Evolutionary conservation across 2,888 invertebrate genomes (phyloP).

Genomic region (Parthenolecanium corni): DNA sequence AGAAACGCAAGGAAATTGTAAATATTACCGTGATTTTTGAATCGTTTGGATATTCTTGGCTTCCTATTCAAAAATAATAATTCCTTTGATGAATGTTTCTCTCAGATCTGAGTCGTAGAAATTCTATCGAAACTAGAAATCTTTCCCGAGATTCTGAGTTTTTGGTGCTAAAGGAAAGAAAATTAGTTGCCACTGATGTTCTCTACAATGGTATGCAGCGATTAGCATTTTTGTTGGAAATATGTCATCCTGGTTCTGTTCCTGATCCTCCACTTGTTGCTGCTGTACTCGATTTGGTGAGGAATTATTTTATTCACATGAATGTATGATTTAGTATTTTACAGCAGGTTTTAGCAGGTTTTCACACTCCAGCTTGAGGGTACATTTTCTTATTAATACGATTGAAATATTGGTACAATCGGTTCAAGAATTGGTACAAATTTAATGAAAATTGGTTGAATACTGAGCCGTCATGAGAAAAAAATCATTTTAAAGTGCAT

Average conservation of each 20-base stretch:
- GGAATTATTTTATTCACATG: neutral
- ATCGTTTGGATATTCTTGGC: neutral
- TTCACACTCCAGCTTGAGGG: neutral
- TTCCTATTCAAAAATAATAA: no score
- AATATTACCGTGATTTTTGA: constrained; percentile 37
- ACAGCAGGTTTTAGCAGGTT: neutral
- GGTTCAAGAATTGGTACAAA: no score
- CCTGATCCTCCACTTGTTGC: constrained; percentile 94
- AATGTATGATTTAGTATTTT: neutral
- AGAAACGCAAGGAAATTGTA: constrained; percentile 67
- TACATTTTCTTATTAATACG: neutral
- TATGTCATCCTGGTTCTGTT: constrained; percentile 87
- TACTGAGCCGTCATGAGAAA: no score
- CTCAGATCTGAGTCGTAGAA: constrained; percentile 60
- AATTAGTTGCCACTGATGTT: constrained; percentile 63
- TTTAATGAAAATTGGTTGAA: no score
- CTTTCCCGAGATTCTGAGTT: constrained; percentile 75
- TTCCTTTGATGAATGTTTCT: no score
- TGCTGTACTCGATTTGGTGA: constrained; percentile 83
- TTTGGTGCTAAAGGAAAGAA: constrained; percentile 74
- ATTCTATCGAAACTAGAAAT: constrained; percentile 69
- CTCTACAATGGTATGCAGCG: constrained; percentile 80
- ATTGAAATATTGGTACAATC: no score
- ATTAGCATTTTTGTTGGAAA: constrained; percentile 85
- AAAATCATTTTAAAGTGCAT: no score